Evolutionary conservation across 1,140 invertebrate genomes (phyloP).

Genomic region (Drosophila sproati): DNA sequence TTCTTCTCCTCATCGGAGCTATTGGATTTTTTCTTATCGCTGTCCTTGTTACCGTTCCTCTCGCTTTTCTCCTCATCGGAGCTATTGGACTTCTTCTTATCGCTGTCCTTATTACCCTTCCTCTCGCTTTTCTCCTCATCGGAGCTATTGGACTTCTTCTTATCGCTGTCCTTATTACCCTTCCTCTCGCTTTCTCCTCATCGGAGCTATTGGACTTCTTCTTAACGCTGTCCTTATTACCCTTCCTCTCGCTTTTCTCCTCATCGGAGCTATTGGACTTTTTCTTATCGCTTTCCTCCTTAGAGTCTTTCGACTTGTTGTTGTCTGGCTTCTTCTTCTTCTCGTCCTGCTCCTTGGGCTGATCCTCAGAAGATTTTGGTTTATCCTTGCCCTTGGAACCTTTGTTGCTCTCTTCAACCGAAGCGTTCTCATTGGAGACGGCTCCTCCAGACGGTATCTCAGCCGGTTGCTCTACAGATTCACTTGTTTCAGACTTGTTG

Average conservation of each 20-base stretch:
- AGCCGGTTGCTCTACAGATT: conserved; percentile 57
- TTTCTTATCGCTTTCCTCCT: conserved; percentile 41
- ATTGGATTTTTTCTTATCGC: conserved; percentile 25
- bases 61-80: neutral
- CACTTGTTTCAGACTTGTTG: conserved; percentile 47
- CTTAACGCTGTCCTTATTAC: conserved; percentile 12
- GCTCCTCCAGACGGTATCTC: conserved; percentile 19
- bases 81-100: conserved; percentile 17
- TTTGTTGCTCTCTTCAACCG: conserved; percentile 64
- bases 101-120: conserved; percentile 7
- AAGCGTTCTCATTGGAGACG: conserved; percentile 65
- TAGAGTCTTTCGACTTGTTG: conserved; percentile 35
- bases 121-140: conserved; percentile 36
- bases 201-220: conserved; percentile 21
- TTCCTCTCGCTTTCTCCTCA: too few relatives aligned
- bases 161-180: conserved; percentile 41
- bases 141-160: conserved; percentile 30
- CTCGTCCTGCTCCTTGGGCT: conserved; percentile 59
- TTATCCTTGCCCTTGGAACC: conserved; percentile 45
- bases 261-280: conserved; percentile 31
- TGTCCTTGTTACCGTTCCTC: conserved; percentile 29
- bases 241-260: conserved; percentile 28
- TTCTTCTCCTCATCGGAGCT: conserved; percentile 35
- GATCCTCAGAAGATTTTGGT: conserved; percentile 53
- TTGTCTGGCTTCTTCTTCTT: conserved; percentile 28